A percentile compares a stretch with the other conserved stretches of the same genome.
Conservation (phyloP, 1,140 invertebrate genomes). For the Ceratoteleas bidentatus region DNA sequence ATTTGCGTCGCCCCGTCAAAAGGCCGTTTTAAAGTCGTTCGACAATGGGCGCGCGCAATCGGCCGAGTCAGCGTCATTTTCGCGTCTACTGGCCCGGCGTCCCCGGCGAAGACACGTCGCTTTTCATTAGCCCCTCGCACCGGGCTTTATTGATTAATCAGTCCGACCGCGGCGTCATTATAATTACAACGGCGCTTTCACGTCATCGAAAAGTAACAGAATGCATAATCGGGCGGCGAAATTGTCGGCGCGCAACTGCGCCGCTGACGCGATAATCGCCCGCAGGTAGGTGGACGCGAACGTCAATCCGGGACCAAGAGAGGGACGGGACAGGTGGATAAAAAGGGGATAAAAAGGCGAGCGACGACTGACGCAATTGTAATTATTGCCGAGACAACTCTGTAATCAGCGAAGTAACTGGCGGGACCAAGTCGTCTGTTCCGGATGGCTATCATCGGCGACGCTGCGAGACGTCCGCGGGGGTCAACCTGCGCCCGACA, state of each 20-base stretch:
- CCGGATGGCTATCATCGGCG: slow-evolving; percentile 49
- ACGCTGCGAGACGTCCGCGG: slow-evolving; percentile 30
- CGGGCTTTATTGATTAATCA: slow-evolving; percentile 51
- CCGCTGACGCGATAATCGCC: background rate
- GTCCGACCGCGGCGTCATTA: slow-evolving; percentile 22
- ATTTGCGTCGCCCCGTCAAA: too few relatives aligned
- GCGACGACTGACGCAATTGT: slow-evolving; percentile 9
- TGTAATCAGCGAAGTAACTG: slow-evolving; percentile 28
- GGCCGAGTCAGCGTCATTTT: too few relatives aligned
- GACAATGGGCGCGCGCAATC: too few relatives aligned
- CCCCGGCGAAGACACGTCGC: slow-evolving; percentile 23
- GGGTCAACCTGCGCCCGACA: slow-evolving; percentile 64
- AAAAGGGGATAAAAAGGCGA: too few relatives aligned
- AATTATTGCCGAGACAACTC: slow-evolving; percentile 26
- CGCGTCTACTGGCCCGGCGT: too few relatives aligned
- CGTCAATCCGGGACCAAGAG: too few relatives aligned
- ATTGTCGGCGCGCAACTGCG: slow-evolving; percentile 14
- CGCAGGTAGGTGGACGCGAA: too few relatives aligned
- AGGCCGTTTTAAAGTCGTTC: too few relatives aligned
- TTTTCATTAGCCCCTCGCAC: slow-evolving; percentile 55
- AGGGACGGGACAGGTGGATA: too few relatives aligned
- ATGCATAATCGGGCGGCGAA: slow-evolving; percentile 18
- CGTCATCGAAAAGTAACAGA: slow-evolving; percentile 26
- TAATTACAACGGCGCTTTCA: slow-evolving; percentile 27
- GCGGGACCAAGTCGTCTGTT: slow-evolving; percentile 38